These are phyloP conservation scores for Zootoca vivipara DNA, from an alignment of 2,113 vertebrate species.

Conservation along the genomic window DNA sequence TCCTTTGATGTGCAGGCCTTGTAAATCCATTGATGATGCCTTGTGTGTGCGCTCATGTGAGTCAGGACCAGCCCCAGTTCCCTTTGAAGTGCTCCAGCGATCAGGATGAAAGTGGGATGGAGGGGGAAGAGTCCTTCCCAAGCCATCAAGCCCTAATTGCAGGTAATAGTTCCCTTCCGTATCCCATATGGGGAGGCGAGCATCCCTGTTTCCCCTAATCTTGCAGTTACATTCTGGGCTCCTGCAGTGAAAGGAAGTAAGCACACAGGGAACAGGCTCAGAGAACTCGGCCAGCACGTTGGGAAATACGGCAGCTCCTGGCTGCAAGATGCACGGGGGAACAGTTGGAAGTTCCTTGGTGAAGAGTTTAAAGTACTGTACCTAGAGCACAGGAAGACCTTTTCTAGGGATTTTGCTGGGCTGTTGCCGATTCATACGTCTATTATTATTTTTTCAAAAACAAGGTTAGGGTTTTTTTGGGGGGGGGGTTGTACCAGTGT, in stretches of 20 bases:
- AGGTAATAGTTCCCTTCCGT: constrained; percentile 69
- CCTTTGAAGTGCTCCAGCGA: constrained; percentile 78
- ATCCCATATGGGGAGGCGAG: constrained; percentile 49
- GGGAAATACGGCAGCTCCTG: constrained; percentile 47
- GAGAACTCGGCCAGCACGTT: constrained; percentile 40
- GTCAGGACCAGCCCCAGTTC: constrained; percentile 65
- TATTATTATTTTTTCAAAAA: not conserved
- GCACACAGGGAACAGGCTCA: constrained; percentile 41
- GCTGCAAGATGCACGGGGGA: not conserved
- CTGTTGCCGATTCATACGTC: not conserved
- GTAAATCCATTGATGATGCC: constrained; percentile 46
- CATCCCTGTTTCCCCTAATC: constrained; percentile 50
- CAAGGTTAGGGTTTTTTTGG: not conserved
- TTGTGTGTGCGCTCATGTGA: constrained; percentile 69
- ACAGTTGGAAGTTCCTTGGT: not conserved
- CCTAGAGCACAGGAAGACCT: not conserved
- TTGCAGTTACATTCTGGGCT: constrained; percentile 8
- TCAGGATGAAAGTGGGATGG: constrained; percentile 75
- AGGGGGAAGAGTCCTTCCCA: constrained; percentile 66
- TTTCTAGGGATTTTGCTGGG: not conserved
- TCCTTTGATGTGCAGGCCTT: constrained; percentile 70
- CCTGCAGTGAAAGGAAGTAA: constrained; percentile 21
- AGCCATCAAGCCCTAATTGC: constrained; percentile 80
- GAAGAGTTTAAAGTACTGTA: not conserved
- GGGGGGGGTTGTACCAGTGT: too few relatives aligned